Evolutionary conservation across 2,888 invertebrate species (phyloP).

Genomic region (Cerastis rubricosa): DNA sequence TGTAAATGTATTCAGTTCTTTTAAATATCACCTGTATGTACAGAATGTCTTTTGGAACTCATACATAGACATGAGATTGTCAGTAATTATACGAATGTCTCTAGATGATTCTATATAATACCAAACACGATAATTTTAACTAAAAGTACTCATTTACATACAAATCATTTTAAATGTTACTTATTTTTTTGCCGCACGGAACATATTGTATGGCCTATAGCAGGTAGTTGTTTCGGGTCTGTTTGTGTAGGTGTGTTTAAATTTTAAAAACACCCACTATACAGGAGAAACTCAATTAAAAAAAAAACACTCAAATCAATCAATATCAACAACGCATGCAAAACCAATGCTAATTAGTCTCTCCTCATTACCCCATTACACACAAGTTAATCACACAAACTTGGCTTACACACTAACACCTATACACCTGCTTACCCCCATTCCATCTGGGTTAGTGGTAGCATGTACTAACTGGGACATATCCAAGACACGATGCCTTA

Average conservation of each 20-base stretch:
- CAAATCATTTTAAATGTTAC: conserved; percentile 31
- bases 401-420: conserved; percentile 45
- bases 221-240: neutral
- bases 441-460: conserved; percentile 47
- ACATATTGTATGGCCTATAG: too few species aligned
- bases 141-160: conserved; percentile 32
- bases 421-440: conserved; percentile 45
- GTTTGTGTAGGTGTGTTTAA: neutral
- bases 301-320: neutral
- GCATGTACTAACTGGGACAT: conserved; percentile 46
- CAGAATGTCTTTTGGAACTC: conserved; percentile 17
- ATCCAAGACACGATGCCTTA: conserved; percentile 50
- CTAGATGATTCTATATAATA: conserved; percentile 8
- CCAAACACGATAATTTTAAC: conserved; percentile 4
- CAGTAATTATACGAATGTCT: neutral
- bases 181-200: conserved; percentile 2
- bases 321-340: neutral
- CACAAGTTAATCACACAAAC: conserved; percentile 36
- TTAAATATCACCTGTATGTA: conserved; percentile 31
- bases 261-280: neutral
- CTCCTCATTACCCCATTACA: conserved; percentile 35
- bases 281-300: too few species aligned
- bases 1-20: conserved; percentile 14
- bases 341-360: conserved; percentile 19
- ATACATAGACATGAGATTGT: neutral